Percentiles rank a stretch among this genome's conserved stretches.
phyloP scores from a whole-genome alignment of 2,113 vertebrate species.

The Prunella fulvescens region DNA sequence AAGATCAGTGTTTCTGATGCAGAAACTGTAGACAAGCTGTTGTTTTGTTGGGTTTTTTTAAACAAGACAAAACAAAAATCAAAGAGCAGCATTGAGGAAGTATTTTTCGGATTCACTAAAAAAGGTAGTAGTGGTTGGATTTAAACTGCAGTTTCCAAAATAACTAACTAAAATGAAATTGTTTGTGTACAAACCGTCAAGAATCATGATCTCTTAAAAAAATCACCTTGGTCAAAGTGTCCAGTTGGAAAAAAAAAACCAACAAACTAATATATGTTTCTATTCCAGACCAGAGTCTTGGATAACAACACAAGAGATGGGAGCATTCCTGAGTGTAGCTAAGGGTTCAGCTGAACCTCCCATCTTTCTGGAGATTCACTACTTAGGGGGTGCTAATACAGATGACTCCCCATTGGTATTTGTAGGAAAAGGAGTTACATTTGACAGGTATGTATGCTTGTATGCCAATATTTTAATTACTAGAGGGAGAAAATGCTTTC shows the following conservation, averaged over 20 bases:
- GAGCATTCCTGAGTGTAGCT: slow-evolving; percentile 91
- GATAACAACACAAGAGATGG: slow-evolving; percentile 92
- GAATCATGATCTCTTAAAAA: not conserved
- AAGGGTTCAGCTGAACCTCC: slow-evolving; percentile 94
- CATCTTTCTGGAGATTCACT: slow-evolving; percentile 92
- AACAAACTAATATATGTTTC: not conserved
- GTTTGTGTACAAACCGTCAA: not conserved
- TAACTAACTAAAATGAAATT: not conserved
- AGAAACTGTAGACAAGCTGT: not conserved
- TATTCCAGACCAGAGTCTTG: slow-evolving; percentile 79
- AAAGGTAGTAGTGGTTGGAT: not conserved
- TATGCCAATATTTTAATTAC: not conserved
- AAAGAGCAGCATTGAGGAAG: not conserved
- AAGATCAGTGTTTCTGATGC: not conserved
- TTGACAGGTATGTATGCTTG: slow-evolving; percentile 83
- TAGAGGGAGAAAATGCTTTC: not conserved
- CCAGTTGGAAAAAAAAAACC: not conserved
- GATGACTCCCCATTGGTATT: slow-evolving; percentile 81
- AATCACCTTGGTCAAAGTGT: not conserved
- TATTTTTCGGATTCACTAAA: not conserved
- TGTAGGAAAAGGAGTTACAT: slow-evolving; percentile 96
- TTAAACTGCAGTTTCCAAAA: not conserved
- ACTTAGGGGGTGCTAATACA: slow-evolving; percentile 76
- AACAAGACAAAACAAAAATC: not conserved
- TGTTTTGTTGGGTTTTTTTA: not conserved